Percentiles rank a stretch among this genome's conserved stretches.
Conservation (phyloP, 2,797 vertebrate species). For the Myiothlypis coronata region DNA sequence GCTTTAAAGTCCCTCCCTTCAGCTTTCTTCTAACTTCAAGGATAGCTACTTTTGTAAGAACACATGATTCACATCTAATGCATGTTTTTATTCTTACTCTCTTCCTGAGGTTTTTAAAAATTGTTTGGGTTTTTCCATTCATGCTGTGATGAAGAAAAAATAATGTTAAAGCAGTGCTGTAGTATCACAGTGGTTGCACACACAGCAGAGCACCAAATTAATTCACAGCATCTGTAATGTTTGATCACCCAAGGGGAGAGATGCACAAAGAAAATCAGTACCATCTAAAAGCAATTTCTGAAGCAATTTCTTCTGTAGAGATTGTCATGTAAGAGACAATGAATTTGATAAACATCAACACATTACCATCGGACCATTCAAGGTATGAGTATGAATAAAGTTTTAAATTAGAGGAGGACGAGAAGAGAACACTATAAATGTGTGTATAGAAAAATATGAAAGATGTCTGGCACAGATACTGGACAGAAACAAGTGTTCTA, state of each 20-base stretch:
- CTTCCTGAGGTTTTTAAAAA: neutral
- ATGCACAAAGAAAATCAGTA: neutral
- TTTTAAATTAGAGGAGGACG: neutral
- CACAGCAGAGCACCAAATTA: neutral
- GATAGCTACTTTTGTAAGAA: neutral
- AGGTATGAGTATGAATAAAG: neutral
- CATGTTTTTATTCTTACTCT: neutral
- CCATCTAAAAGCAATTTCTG: constrained; percentile 32
- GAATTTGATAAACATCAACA: constrained; percentile 3
- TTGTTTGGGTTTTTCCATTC: neutral
- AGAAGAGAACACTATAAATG: neutral
- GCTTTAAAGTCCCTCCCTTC: neutral
- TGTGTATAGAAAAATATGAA: neutral
- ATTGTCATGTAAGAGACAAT: constrained; percentile 3
- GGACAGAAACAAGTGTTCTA: neutral
- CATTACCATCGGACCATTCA: neutral
- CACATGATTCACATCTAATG: neutral
- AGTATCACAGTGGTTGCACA: neutral
- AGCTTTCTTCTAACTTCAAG: neutral
- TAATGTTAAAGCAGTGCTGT: neutral
- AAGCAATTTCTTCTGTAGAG: neutral
- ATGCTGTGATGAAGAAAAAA: neutral
- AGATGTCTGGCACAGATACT: neutral
- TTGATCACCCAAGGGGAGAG: constrained; percentile 1
- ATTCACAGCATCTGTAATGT: constrained; percentile 11